Percentiles rank a stretch among this genome's conserved stretches.
Conservation (phyloP, 2,888 invertebrate genomes). For the Drosophila neonasuta region DNA sequence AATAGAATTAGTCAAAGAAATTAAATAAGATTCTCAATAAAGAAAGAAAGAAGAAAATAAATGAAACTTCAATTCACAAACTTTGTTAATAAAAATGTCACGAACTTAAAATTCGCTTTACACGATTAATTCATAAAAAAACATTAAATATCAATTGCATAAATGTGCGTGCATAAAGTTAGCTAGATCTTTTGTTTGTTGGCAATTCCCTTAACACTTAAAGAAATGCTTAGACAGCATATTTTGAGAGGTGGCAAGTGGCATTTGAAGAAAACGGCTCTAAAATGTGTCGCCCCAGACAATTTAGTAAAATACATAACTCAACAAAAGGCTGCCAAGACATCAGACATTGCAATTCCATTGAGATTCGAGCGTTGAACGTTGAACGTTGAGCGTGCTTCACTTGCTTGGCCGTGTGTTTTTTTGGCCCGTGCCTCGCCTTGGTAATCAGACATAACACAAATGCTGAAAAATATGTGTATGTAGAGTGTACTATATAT, state of each 20-base stretch:
- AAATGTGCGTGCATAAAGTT: not conserved
- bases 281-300: conserved; percentile 34
- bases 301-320: conserved; percentile 42
- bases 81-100: not conserved
- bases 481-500: not conserved
- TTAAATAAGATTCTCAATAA: too few relatives aligned
- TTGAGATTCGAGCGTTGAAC: conserved; percentile 27
- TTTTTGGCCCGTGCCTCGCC: conserved; percentile 1
- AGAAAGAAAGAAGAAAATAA: too few relatives aligned
- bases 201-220: conserved; percentile 13
- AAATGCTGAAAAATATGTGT: conserved; percentile 8
- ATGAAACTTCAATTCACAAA: too few relatives aligned
- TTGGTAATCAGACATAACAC: conserved; percentile 7
- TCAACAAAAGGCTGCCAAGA: conserved; percentile 28
- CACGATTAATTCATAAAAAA: not conserved
- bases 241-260: conserved; percentile 8
- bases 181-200: not conserved
- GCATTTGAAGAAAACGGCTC: conserved; percentile 18
- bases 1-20: too few relatives aligned
- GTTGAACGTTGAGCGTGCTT: conserved; percentile 3
- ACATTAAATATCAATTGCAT: not conserved
- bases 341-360: conserved; percentile 36
- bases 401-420: not conserved
- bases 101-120: not conserved
- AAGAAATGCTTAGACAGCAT: conserved; percentile 3